Base-by-base conservation (phyloP, 2,888 invertebrate species). In the Seira musarum region DNA sequence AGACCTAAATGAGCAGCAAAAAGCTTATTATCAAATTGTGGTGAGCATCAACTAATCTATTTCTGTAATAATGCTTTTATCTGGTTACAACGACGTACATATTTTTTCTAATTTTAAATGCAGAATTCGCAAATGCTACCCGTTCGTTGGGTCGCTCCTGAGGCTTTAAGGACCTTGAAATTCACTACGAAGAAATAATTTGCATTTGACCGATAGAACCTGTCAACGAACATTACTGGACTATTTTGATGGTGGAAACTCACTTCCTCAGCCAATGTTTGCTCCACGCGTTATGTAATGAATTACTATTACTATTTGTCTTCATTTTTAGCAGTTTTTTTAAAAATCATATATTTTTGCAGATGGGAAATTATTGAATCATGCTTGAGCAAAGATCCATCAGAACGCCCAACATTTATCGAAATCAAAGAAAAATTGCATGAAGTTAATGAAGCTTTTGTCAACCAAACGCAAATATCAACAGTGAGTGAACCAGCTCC, bases 91-190 rank as follows among this genome's bases (percentile, higher is more conserved):
- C n/a, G n/a, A n/a, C n/a, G n/a, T n/a, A n/a, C n/a, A n/a, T n/a
- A n/a, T n/a, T n/a, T n/a, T n/a, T 24, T 17, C 68, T 13, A n/a
- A 74, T 19, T 3, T 15, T 13, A 13, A 73, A 22, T 13, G 10
- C 5, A 49, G 61, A 63, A 63, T 2, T 35, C 17, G 17, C 1
- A 22, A 22, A 1, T n/a, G 19, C 65, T 83, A 1, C 84, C 84
- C 6, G 19, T 73, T n/a, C 60, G 71, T 2, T 84, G 82, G 84
- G 40, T 74, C 10, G 40, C 82, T 8, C 57, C 74, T 1, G 82
- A 84, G 40, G 25, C 66, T 24, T 65, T 82, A 21, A 64, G 49
- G 21, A 30, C 19, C 0, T 17, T 74, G 10, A 65, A 46, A 2
- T 83, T 78, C 21, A 73, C 83, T 17, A 70, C 60, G 1, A 53